Evolutionary conservation across 1,140 invertebrate genomes (phyloP).

Genomic region (Elysia chlorotica): DNA sequence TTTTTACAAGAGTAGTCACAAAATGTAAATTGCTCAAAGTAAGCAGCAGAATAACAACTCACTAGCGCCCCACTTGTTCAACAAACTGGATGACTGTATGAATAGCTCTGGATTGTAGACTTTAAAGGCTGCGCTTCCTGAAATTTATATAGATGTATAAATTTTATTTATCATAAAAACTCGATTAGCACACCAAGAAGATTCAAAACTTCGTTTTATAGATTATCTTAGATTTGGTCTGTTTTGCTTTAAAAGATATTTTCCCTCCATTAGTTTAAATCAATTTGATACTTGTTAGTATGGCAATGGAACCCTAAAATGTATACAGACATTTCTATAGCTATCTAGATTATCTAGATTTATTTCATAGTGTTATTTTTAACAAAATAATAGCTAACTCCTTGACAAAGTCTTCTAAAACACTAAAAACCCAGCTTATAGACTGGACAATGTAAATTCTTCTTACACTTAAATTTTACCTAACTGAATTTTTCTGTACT

Average conservation of each 20-base stretch:
- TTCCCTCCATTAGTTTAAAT: neutral
- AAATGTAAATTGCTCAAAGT: neutral
- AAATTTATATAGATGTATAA: too few relatives aligned
- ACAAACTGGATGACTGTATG: conserved; percentile 12
- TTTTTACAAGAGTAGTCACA: neutral
- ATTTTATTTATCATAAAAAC: too few relatives aligned
- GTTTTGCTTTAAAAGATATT: neutral
- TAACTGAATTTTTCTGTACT: too few relatives aligned
- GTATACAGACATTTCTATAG: too few relatives aligned
- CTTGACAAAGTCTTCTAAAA: too few relatives aligned
- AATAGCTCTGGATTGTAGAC: conserved; percentile 19
- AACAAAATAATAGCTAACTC: too few relatives aligned
- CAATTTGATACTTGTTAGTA: neutral
- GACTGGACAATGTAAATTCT: too few relatives aligned
- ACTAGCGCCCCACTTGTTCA: conserved; percentile 9
- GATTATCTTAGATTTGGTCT: neutral
- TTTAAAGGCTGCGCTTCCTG: conserved; percentile 20
- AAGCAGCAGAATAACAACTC: neutral
- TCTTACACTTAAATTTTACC: too few relatives aligned
- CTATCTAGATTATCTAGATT: too few relatives aligned
- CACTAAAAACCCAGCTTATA: too few relatives aligned
- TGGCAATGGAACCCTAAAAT: neutral
- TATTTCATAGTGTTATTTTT: too few relatives aligned
- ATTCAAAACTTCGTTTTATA: neutral
- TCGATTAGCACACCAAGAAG: neutral